Evolutionary conservation across 2,888 invertebrate species (phyloP), one percentile per base, ranked within the genome.

Genomic region (Pomacea canaliculata): DNA sequence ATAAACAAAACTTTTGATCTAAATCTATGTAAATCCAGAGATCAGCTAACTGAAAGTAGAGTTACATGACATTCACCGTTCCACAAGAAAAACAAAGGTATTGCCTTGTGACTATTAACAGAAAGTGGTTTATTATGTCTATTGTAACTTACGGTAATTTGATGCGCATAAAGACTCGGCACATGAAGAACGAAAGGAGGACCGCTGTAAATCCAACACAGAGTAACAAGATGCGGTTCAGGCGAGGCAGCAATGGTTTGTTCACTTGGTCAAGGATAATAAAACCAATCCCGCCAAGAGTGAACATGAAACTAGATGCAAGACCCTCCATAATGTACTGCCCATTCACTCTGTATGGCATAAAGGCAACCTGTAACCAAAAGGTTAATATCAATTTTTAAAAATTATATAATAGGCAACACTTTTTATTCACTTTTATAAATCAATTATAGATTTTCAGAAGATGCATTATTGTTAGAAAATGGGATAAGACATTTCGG

Each of bases 261-360:
- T 97, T 97, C 0, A 97, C 97, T 85, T 96, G 95, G 91, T 99
- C 99, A 80, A 99, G 92, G 79, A 99, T 95, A 46, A 99, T 96
- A 91, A 99, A 98, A 12, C 99, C 99, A 56, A 99, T 92, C 0
- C 98, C 98, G 67, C 99, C 99, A 79, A 98, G 93, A 0, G 97
- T 96, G 91, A 99, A 99, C 46, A 99, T 93, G 90, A 99, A 99
- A 91, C 97, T 97, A 18, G 98, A 96, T 0, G 98, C 98, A 80
- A 99, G 92, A 0, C 99, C 99, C 92, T 99, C 99, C 97, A 99
- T 98, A 76, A 99, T 99, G 90, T 99, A 99, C 90, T 99, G 99
- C 0, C 99, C 99, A 91, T 99, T 99, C 0, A 99, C 97, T 83
- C 99, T 93, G 90, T 98, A 98, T 0, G 98, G 98, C 97, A 99